Conservation (phyloP, 2,888 invertebrate species). For the Campopleginae sp. region DNA sequence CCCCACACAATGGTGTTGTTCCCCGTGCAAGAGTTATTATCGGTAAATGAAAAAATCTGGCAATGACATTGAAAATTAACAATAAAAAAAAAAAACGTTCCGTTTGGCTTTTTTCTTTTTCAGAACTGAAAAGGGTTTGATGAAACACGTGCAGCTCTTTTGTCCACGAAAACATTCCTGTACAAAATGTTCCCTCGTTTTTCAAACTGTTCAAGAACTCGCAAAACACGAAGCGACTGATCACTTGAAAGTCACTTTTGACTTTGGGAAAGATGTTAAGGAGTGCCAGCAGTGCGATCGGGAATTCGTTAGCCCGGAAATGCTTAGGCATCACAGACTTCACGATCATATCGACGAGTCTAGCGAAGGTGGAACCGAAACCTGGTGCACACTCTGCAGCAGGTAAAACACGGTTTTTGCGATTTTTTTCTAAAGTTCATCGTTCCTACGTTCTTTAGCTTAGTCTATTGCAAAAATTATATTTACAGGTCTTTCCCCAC, state of each 20-base stretch:
- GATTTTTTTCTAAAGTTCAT: neutral
- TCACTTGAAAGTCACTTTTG: slow-evolving; percentile 76
- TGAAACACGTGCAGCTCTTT: slow-evolving; percentile 77
- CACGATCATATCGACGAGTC: slow-evolving; percentile 75
- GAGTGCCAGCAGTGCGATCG: slow-evolving; percentile 79
- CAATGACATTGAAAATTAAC: neutral
- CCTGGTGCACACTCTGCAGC: slow-evolving; percentile 79
- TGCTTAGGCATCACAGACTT: slow-evolving; percentile 78
- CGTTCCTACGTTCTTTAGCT: neutral
- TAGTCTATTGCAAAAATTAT: slow-evolving; percentile 1
- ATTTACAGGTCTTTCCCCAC: slow-evolving; percentile 76
- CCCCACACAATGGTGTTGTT: slow-evolving; percentile 79
- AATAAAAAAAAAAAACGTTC: neutral
- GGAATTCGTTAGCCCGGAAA: slow-evolving; percentile 79
- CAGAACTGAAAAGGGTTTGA: slow-evolving; percentile 77
- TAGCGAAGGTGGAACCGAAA: slow-evolving; percentile 72
- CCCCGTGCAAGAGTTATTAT: slow-evolving; percentile 80
- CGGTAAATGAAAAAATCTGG: slow-evolving; percentile 70
- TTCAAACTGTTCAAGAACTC: slow-evolving; percentile 77
- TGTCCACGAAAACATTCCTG: slow-evolving; percentile 78
- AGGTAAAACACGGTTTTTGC: slow-evolving; percentile 67
- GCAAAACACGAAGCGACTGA: slow-evolving; percentile 77
- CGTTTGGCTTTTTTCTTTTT: neutral
- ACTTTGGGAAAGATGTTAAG: slow-evolving; percentile 75
- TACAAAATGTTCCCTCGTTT: slow-evolving; percentile 76